Conservation (phyloP, 2,113 vertebrate species). For the Kryptolebias marmoratus region DNA sequence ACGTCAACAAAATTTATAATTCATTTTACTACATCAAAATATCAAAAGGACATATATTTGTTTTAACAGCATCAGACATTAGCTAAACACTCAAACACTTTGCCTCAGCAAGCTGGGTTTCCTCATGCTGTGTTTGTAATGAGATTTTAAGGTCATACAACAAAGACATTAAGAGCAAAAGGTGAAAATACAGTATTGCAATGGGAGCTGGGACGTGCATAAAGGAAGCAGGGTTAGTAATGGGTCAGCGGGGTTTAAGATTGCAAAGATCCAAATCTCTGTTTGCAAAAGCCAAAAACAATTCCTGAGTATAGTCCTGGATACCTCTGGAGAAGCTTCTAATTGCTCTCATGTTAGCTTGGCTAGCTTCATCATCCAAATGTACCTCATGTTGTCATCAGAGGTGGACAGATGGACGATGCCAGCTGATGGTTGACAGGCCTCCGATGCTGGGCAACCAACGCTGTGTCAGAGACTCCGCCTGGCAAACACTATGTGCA, state of each 20-base stretch:
- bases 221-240: neutral
- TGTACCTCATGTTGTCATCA: neutral
- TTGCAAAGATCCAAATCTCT: neutral
- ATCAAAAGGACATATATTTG: too few relatives aligned
- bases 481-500: neutral
- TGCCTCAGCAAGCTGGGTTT: too few relatives aligned
- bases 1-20: neutral
- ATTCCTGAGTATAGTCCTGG: neutral
- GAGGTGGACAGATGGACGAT: neutral
- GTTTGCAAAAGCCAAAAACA: too few relatives aligned
- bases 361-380: neutral
- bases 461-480: neutral
- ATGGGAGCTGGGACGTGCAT: neutral
- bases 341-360: neutral
- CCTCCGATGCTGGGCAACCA: neutral
- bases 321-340: neutral
- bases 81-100: too few relatives aligned
- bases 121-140: too few relatives aligned
- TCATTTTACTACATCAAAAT: too few relatives aligned
- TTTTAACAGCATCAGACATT: too few relatives aligned
- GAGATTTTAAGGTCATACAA: too few relatives aligned
- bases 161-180: neutral
- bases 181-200: neutral
- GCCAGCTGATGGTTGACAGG: conserved; percentile 8
- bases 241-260: neutral